These are phyloP conservation scores for Noturus placidus DNA, from an alignment of 2,113 vertebrate species.

Conservation along the genomic window DNA sequence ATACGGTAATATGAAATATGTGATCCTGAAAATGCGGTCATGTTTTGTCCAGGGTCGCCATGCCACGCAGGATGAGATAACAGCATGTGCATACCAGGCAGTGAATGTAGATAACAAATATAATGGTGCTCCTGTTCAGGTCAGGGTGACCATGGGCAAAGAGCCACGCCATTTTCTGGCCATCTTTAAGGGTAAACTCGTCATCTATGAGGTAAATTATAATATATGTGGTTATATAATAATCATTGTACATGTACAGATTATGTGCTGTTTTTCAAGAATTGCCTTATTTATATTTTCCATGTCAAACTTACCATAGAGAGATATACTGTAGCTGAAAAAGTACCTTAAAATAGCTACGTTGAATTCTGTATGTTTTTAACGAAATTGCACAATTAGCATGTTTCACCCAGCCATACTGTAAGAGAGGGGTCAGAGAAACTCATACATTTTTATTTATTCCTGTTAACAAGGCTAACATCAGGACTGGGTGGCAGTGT, in stretches of 20 bases:
- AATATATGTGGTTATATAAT: not conserved
- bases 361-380: not conserved
- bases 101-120: constrained; percentile 79
- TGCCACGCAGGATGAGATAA: constrained; percentile 82
- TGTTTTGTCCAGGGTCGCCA: constrained; percentile 77
- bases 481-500: not conserved
- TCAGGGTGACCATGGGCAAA: constrained; percentile 89
- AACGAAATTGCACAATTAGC: not conserved
- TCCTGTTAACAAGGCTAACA: not conserved
- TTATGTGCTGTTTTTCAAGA: not conserved
- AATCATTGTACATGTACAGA: not conserved
- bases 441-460: not conserved
- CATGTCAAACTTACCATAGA: not conserved
- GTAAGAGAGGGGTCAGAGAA: not conserved
- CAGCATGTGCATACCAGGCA: constrained; percentile 83
- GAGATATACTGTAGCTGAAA: not conserved
- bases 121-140: constrained; percentile 82
- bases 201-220: constrained; percentile 81
- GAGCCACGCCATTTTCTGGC: constrained; percentile 87
- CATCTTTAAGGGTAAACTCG: constrained; percentile 84
- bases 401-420: not conserved
- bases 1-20: not conserved
- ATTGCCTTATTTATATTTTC: not conserved
- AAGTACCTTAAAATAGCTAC: not conserved
- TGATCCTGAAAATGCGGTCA: not conserved